Base-by-base conservation (phyloP, 2,888 invertebrate genomes). In the Leptopilina syphax region DNA sequence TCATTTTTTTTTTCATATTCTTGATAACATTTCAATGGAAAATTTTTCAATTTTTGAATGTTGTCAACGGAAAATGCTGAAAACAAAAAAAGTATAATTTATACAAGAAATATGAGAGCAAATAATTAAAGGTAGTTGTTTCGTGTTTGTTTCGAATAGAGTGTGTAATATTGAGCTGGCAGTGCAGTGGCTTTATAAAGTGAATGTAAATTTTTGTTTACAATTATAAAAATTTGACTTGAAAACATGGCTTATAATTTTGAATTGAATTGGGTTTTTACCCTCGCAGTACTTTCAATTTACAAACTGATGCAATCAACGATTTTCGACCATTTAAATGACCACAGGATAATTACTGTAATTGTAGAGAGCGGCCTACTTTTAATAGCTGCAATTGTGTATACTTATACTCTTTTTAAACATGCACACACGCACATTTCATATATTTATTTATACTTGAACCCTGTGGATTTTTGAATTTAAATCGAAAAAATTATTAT, bases 311-410 rank as follows among this genome's bases (percentile, higher is more conserved):
- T 68, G 50, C 24, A 68, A 68, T 68, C 68, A 54, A 70, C 27
- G 50, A 70, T 70, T 70, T 70, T 70, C 24, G 24, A 68, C 67
- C 67, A 68, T 68, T 68, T 68, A 68, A 68, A 68, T 68, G 18
- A 68, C 67, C 67, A 68, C 67, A 47, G 18, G 44, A 68, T 68
- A 68, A 68, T 68, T 68, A 68, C 47, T 44, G 67, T 18, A 67
- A 67, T 67, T 67, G 67, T 44, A 67, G 67, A 44, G 67, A 47
- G 47, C 67, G 18, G 67, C 18, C 67, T 67, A 67, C 67, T 67
- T 41, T 47, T 67, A 67, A 67, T 67, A 67, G 67, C 67, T 67
- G n/a, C 41, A 66, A 34, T 41, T 66, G 44, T 66, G 18, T 67
- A 67, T 12, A 67, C 18, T 4, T 7, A 44, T 44, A 44, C 44